Evolutionary conservation across 2,797 vertebrate genomes (phyloP).

Genomic region (Xenopus petersii): DNA sequence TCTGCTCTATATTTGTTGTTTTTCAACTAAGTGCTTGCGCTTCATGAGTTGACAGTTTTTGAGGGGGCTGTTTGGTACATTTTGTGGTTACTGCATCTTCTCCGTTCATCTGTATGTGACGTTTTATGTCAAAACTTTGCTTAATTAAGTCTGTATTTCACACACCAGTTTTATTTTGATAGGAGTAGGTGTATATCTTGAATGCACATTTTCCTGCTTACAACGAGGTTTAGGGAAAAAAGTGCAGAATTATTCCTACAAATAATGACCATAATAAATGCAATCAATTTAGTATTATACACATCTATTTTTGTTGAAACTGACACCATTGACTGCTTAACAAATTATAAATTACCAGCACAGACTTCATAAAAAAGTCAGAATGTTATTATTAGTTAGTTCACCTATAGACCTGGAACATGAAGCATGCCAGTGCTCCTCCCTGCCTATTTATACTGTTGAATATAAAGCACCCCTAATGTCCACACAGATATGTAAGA

Average conservation of each 20-base stretch:
- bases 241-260: neutral
- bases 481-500: too few species aligned
- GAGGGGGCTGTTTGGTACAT: constrained; percentile 13
- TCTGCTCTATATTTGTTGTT: constrained; percentile 3
- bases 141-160: constrained; percentile 12
- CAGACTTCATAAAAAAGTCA: too few species aligned
- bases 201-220: neutral
- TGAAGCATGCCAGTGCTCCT: too few species aligned
- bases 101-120: constrained; percentile 3
- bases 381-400: too few species aligned
- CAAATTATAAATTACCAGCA: too few species aligned
- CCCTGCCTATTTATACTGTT: too few species aligned
- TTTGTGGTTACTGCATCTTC: constrained; percentile 10
- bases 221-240: neutral
- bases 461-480: too few species aligned
- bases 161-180: constrained; percentile 7
- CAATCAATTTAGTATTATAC: too few species aligned
- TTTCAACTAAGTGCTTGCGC: constrained; percentile 6
- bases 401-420: too few species aligned
- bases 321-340: too few species aligned
- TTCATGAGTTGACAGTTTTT: constrained; percentile 24
- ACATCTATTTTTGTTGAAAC: too few species aligned
- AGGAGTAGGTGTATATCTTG: neutral
- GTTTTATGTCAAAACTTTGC: constrained; percentile 18
- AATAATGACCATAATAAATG: neutral